Percentiles rank a stretch among this genome's conserved stretches.
Conservation (phyloP, 2,888 invertebrate genomes). For the Iselma pallidipennis region DNA sequence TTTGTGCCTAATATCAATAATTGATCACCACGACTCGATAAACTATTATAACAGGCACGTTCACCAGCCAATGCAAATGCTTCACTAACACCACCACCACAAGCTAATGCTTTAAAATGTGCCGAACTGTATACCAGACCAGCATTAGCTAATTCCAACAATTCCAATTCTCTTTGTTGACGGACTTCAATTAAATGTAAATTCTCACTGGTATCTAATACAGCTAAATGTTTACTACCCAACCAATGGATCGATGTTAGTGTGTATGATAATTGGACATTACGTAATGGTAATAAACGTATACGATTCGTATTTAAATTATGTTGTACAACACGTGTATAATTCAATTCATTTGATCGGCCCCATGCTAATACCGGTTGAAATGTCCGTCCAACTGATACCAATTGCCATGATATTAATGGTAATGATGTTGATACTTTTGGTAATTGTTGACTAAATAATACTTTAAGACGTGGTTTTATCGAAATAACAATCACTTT, state of each 20-base stretch:
- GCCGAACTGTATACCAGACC: conserved; percentile 86
- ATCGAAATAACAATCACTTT: conserved; percentile 82
- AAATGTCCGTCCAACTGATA: conserved; percentile 75
- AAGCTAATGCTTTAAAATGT: conserved; percentile 88
- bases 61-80: conserved; percentile 77
- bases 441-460: conserved; percentile 76
- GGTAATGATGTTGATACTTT: conserved; percentile 79
- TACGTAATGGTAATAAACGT: conserved; percentile 66
- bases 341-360: conserved; percentile 80
- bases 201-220: conserved; percentile 84
- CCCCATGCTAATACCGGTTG: conserved; percentile 88
- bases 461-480: conserved; percentile 74
- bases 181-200: conserved; percentile 88
- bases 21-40: conserved; percentile 70
- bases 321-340: conserved; percentile 71
- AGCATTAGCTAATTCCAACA: conserved; percentile 77
- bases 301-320: conserved; percentile 60
- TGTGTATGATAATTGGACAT: conserved; percentile 72
- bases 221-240: conserved; percentile 79
- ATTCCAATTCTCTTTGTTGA: conserved; percentile 82
- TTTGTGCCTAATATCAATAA: conserved; percentile 70
- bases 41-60: conserved; percentile 75
- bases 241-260: conserved; percentile 80
- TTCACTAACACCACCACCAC: conserved; percentile 89
- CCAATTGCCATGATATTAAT: conserved; percentile 90